These are phyloP conservation scores for Coreoperca whiteheadi DNA, from an alignment of 2,113 vertebrate genomes.

Conservation along the genomic window DNA sequence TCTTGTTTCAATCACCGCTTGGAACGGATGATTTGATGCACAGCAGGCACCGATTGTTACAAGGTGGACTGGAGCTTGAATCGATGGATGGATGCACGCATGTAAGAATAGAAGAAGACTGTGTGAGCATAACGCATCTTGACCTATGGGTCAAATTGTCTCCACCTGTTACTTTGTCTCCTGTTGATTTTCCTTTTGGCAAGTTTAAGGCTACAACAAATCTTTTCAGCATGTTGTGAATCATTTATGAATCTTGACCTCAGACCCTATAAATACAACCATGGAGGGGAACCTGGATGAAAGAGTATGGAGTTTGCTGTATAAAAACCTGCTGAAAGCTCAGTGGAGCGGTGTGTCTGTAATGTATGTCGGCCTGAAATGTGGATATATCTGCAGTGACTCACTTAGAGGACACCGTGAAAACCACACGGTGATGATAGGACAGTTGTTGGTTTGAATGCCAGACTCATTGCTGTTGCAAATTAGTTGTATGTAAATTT, in stretches of 20 bases:
- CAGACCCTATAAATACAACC: slow-evolving; percentile 27
- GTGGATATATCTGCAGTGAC: background rate
- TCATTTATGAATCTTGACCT: slow-evolving; percentile 45
- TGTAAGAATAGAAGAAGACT: slow-evolving; percentile 22
- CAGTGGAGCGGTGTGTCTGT: background rate
- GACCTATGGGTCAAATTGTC: slow-evolving; percentile 57
- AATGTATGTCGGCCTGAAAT: background rate
- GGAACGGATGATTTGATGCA: slow-evolving; percentile 50
- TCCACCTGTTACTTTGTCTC: slow-evolving; percentile 42
- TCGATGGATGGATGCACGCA: slow-evolving; percentile 38
- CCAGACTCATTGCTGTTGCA: background rate
- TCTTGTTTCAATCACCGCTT: slow-evolving; percentile 62
- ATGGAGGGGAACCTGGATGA: slow-evolving; percentile 6
- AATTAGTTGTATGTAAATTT: background rate
- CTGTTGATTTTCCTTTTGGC: slow-evolving; percentile 41
- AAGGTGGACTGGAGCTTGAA: slow-evolving; percentile 63
- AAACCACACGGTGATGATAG: background rate
- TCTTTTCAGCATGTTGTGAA: slow-evolving; percentile 46
- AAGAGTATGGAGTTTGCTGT: background rate
- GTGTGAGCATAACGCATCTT: slow-evolving; percentile 52
- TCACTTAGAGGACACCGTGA: background rate
- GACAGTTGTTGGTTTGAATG: background rate
- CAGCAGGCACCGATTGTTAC: slow-evolving; percentile 63
- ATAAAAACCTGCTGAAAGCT: slow-evolving; percentile 19
- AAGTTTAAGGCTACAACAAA: slow-evolving; percentile 9